These are phyloP conservation scores for Stictonetta naevosa DNA, from an alignment of 2,113 vertebrate genomes.

Conservation along the genomic window DNA sequence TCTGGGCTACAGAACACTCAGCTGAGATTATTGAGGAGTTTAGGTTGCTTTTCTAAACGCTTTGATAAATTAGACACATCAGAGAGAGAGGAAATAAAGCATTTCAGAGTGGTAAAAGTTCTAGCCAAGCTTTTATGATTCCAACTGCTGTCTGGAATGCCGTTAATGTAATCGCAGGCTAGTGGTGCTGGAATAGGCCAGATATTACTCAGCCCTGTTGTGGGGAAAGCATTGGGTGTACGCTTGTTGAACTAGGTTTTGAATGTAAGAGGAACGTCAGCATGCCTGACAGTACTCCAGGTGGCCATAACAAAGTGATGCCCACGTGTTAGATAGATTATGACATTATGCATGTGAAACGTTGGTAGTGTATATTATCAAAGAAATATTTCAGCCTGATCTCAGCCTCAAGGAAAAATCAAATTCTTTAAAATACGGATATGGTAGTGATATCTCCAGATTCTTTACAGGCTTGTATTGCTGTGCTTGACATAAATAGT, in stretches of 20 bases:
- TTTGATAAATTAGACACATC: not conserved
- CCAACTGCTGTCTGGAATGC: not conserved
- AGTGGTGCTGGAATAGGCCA: not conserved
- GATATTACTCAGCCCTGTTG: not conserved
- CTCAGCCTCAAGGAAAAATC: not conserved
- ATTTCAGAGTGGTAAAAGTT: not conserved
- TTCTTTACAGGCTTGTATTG: not conserved
- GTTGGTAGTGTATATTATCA: not conserved
- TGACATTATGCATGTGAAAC: not conserved
- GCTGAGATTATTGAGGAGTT: not conserved
- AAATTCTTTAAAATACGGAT: not conserved
- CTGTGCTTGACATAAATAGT: not conserved
- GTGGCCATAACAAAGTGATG: not conserved
- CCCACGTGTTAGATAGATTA: not conserved
- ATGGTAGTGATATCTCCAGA: not conserved
- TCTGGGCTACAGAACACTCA: not conserved
- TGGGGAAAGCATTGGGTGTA: not conserved
- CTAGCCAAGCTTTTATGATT: not conserved
- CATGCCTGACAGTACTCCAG: not conserved
- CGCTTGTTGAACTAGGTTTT: not conserved
- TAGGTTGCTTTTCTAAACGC: not conserved
- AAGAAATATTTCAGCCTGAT: not conserved
- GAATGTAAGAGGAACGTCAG: not conserved
- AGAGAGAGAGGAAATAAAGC: not conserved
- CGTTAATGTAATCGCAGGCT: not conserved